A percentile compares a stretch with the other conserved stretches of the same genome.
Conservation (phyloP, 2,113 vertebrate species). For the Corapipo altera region DNA sequence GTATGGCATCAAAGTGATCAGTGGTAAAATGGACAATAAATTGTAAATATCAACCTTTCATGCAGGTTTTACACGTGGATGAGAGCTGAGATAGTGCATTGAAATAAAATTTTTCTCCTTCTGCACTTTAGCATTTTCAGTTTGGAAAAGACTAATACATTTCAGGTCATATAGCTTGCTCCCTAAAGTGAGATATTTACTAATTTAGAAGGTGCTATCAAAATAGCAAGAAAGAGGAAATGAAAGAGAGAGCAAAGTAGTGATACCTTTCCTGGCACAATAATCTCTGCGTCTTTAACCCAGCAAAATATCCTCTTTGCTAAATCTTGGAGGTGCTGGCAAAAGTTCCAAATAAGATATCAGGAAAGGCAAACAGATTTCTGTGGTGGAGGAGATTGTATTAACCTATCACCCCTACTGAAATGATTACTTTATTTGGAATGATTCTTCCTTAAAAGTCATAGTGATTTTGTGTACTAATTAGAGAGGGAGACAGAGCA, state of each 20-base stretch:
- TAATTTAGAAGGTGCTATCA: conserved; percentile 33
- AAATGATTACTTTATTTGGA: neutral
- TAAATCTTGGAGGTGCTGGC: neutral
- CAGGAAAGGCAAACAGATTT: neutral
- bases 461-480: neutral
- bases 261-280: neutral
- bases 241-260: neutral
- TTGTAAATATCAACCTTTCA: conserved; percentile 6
- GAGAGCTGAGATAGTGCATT: neutral
- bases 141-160: neutral
- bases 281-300: conserved; percentile 13
- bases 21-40: neutral
- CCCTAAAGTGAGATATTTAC: conserved; percentile 32
- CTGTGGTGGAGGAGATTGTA: neutral
- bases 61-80: neutral
- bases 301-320: conserved; percentile 19
- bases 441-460: neutral
- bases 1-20: neutral
- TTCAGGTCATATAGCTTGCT: neutral
- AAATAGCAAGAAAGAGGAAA: conserved; percentile 5
- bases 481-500: neutral
- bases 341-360: neutral
- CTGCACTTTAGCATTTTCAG: neutral
- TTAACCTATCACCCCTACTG: neutral
- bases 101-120: neutral